These are phyloP conservation scores for Corythaixoides concolor DNA, from an alignment of 2,113 vertebrate species.

Conservation along the genomic window DNA sequence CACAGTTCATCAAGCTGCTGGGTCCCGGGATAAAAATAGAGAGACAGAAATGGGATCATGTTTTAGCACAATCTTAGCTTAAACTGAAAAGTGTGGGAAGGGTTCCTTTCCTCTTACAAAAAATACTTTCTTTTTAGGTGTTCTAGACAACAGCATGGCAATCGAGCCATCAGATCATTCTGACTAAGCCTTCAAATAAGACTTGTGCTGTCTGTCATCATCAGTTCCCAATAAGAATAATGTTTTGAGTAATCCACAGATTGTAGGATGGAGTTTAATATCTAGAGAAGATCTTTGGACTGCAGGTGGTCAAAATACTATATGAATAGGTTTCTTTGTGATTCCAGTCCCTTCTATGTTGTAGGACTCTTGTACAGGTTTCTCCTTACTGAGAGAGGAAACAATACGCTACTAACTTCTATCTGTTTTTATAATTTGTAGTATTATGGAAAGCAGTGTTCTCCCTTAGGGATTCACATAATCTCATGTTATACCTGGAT, in stretches of 20 bases:
- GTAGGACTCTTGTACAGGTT: neutral
- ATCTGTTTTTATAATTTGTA: neutral
- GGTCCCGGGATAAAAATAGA: slow-evolving; percentile 22
- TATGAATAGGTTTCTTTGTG: neutral
- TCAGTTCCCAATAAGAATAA: neutral
- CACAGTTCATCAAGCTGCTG: neutral
- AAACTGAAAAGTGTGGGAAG: neutral
- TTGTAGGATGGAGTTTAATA: neutral
- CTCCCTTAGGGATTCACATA: neutral
- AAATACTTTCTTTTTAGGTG: neutral
- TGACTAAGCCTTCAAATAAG: neutral
- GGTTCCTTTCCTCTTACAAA: neutral
- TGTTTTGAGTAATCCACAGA: neutral
- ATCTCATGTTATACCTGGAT: neutral
- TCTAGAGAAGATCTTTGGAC: neutral
- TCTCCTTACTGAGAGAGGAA: neutral
- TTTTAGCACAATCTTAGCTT: neutral
- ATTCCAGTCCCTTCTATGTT: neutral
- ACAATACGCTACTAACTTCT: neutral
- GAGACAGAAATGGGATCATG: neutral
- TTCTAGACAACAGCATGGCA: neutral
- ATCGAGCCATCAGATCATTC: neutral
- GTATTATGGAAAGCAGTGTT: neutral
- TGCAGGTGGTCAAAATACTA: fast-evolving
- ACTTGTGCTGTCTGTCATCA: neutral